Conservation (phyloP, 1,140 invertebrate genomes). For the Bombus waltoni region DNA sequence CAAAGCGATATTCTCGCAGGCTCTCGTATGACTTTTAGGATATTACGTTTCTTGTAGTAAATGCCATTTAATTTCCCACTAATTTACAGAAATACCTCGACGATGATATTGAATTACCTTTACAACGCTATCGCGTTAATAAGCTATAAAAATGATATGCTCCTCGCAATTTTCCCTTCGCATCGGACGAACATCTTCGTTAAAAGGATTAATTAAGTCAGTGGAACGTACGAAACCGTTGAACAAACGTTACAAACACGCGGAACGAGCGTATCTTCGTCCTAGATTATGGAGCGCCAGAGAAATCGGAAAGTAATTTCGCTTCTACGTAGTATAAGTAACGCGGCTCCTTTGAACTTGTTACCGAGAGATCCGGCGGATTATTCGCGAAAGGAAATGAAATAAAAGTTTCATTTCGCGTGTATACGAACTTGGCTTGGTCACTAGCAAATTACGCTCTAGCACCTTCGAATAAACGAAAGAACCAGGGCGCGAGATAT, state of each 20-base stretch:
- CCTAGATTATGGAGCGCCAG: not conserved
- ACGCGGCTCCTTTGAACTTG: not conserved
- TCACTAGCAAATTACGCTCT: not conserved
- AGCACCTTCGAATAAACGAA: not conserved
- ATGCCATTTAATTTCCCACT: no score
- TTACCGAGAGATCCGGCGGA: not conserved
- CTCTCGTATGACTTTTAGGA: not conserved
- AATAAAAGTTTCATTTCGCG: constrained; percentile 4
- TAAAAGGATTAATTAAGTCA: not conserved
- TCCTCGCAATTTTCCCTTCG: not conserved
- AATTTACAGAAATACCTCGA: not conserved
- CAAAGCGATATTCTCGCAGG: not conserved
- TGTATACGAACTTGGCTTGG: not conserved
- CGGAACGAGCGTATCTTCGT: not conserved
- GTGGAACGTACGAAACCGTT: not conserved
- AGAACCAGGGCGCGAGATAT: no score
- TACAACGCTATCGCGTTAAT: not conserved
- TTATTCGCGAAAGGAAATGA: not conserved
- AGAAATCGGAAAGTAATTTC: constrained; percentile 19
- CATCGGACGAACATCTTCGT: not conserved
- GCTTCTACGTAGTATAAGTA: not conserved
- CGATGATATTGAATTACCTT: no score
- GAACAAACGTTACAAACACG: not conserved
- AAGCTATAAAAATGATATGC: not conserved
- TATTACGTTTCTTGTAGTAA: not conserved